Evolutionary conservation across 2,797 vertebrate species (phyloP).

Genomic region (Rousettus madagascariensis): DNA sequence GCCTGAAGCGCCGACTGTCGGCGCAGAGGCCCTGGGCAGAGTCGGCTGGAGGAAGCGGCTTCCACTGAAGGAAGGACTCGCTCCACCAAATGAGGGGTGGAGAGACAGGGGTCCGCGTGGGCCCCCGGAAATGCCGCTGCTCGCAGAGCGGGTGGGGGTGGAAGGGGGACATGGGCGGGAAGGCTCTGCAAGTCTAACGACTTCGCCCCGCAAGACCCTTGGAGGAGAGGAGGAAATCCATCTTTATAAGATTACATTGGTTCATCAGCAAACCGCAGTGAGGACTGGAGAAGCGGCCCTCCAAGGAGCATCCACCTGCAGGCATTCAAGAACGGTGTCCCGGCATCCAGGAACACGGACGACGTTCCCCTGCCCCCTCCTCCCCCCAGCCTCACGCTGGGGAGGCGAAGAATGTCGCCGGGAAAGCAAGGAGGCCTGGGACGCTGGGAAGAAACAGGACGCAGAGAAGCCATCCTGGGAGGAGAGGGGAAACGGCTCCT

Average conservation of each 20-base stretch:
- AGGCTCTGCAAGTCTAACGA: neutral
- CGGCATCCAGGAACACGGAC: accelerated
- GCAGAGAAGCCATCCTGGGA: neutral
- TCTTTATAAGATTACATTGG: neutral
- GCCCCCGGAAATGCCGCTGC: neutral
- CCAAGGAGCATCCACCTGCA: neutral
- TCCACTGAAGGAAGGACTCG: neutral
- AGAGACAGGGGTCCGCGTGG: neutral
- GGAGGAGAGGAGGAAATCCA: neutral
- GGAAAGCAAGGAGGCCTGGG: neutral
- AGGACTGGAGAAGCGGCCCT: neutral
- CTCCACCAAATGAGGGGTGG: neutral
- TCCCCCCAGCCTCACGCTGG: no score
- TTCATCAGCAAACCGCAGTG: neutral
- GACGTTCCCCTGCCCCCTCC: neutral
- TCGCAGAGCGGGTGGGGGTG: accelerated
- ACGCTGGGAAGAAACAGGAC: neutral
- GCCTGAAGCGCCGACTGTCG: neutral
- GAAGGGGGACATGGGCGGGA: neutral
- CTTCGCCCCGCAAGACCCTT: neutral
- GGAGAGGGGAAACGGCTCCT: neutral
- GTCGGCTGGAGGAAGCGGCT: neutral
- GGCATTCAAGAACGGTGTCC: neutral
- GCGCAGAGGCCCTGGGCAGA: neutral
- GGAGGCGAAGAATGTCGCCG: neutral